Evolutionary conservation across 2,888 invertebrate genomes (phyloP).

Genomic region (Dinocampus coccinellae): DNA sequence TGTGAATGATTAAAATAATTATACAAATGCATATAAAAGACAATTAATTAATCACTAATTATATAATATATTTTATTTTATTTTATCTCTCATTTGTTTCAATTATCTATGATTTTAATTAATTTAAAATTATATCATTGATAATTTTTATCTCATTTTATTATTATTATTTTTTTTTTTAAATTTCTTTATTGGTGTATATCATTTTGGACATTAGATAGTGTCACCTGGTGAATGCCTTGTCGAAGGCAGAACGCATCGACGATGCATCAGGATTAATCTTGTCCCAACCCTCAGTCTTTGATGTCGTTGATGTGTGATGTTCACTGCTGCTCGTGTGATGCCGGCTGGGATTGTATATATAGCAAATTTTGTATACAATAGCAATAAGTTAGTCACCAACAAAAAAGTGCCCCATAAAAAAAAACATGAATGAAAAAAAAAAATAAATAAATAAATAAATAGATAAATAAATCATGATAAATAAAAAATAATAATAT

Average conservation of each 20-base stretch:
- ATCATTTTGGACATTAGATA: conserved; percentile 39
- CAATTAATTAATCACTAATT: too few species aligned
- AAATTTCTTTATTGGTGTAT: conserved; percentile 34
- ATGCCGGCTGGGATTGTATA: conserved; percentile 59
- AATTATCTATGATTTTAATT: too few species aligned
- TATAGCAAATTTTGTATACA: conserved; percentile 30
- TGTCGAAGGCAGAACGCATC: conserved; percentile 66
- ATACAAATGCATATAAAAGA: background rate
- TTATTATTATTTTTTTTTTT: background rate
- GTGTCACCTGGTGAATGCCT: conserved; percentile 67
- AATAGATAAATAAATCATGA: background rate
- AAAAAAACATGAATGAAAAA: conserved; percentile 52
- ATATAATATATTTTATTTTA: too few species aligned
- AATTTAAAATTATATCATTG: too few species aligned
- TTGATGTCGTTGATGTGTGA: conserved; percentile 64
- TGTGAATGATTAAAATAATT: background rate
- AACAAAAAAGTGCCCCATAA: conserved; percentile 56
- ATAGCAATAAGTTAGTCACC: conserved; percentile 43
- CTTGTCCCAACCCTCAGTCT: conserved; percentile 65
- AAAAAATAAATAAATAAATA: background rate
- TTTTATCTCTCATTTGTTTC: too few species aligned
- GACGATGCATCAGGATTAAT: conserved; percentile 58
- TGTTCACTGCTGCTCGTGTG: conserved; percentile 68
- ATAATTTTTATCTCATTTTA: background rate
- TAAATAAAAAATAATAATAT: background rate